These are phyloP conservation scores for Carterocephalus palaemon DNA, from an alignment of 2,888 invertebrate genomes.

Conservation along the genomic window DNA sequence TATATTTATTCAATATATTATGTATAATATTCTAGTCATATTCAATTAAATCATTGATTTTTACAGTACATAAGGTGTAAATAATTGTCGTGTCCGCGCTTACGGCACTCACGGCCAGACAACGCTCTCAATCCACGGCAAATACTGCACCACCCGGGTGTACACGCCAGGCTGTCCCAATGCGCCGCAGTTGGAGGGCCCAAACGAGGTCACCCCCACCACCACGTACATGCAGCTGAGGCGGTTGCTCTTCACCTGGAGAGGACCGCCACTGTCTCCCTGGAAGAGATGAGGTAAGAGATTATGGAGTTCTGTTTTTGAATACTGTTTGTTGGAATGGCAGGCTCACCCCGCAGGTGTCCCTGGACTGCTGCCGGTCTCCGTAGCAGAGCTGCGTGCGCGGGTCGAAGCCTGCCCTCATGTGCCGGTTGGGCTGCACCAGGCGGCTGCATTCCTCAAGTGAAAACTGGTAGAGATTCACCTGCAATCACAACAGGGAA, in stretches of 20 bases:
- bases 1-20: no score
- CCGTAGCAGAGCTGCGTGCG: constrained; percentile 54
- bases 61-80: no score
- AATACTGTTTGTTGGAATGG: no score
- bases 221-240: constrained; percentile 71
- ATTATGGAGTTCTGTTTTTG: no score
- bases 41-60: no score
- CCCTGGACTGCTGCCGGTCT: constrained; percentile 41
- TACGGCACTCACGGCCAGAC: constrained; percentile 74
- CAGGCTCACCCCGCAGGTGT: constrained; percentile 57
- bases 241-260: constrained; percentile 48
- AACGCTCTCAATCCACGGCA: constrained; percentile 79
- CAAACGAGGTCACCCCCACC: constrained; percentile 75
- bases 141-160: constrained; percentile 73
- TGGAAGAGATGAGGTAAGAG: constrained; percentile 35
- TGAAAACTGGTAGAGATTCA: constrained; percentile 41
- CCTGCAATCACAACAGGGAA: no score
- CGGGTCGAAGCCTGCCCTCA: constrained; percentile 41
- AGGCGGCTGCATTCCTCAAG: constrained; percentile 38
- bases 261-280: constrained; percentile 85
- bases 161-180: constrained; percentile 76
- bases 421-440: constrained; percentile 33
- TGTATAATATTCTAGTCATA: no score
- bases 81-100: no score
- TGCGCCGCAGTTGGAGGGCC: constrained; percentile 61